Percentiles rank a stretch among this genome's conserved stretches.
phyloP scores from a whole-genome alignment of 2,797 vertebrate genomes.

The Coccyzus lansbergi region DNA sequence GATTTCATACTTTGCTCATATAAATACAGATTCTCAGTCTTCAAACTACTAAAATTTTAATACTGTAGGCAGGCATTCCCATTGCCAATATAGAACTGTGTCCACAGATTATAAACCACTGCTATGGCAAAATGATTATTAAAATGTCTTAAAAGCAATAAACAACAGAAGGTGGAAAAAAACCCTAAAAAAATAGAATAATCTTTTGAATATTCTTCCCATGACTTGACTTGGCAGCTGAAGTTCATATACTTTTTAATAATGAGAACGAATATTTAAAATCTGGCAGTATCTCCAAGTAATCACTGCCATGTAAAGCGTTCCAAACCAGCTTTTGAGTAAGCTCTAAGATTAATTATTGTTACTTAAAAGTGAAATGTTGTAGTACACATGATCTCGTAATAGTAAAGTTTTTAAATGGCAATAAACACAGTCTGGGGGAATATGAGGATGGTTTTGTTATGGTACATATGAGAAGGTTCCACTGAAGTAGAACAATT shows the following conservation, averaged over 20 bases:
- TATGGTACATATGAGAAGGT: background rate
- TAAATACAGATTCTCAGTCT: background rate
- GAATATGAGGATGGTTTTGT: background rate
- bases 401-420: constrained; percentile 34
- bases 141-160: background rate
- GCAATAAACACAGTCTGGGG: constrained; percentile 16
- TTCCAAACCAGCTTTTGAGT: background rate
- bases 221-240: background rate
- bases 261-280: background rate
- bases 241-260: background rate
- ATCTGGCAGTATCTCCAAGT: background rate
- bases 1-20: background rate
- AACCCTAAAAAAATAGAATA: background rate
- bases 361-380: background rate
- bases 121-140: background rate
- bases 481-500: background rate
- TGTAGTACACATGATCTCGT: background rate
- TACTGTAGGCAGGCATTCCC: rapidly evolving
- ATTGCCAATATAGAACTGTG: background rate
- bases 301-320: background rate
- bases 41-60: background rate
- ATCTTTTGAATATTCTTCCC: background rate
- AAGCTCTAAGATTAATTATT: background rate
- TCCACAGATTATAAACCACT: background rate
- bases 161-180: background rate